These are phyloP conservation scores for Chaetorhynchus papuensis DNA, from an alignment of 2,113 vertebrate species.

Conservation along the genomic window DNA sequence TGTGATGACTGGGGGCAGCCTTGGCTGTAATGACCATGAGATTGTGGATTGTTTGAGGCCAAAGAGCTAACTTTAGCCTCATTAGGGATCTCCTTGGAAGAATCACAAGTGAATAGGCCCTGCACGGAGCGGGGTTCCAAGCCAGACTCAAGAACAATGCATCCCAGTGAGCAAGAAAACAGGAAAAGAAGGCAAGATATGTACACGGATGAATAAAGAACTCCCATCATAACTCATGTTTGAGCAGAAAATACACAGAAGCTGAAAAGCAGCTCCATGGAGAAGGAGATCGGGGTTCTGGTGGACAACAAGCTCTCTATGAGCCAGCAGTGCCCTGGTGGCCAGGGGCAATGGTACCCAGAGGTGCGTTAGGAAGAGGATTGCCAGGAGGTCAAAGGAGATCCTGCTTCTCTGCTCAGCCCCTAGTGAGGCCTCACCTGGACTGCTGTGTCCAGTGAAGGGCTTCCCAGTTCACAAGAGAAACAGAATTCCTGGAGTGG, in stretches of 20 bases:
- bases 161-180: neutral
- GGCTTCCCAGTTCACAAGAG: neutral
- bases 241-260: neutral
- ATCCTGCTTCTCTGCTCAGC: neutral
- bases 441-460: neutral
- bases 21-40: neutral
- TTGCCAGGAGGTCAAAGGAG: neutral
- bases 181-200: neutral
- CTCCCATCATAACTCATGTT: no score
- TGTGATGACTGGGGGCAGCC: accelerated
- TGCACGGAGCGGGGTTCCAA: accelerated
- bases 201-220: neutral
- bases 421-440: neutral
- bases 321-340: neutral
- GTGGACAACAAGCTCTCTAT: neutral
- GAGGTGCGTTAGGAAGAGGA: neutral
- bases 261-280: neutral
- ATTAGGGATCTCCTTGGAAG: neutral
- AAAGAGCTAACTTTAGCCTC: neutral
- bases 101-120: neutral
- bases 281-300: accelerated
- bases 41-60: neutral
- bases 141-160: neutral
- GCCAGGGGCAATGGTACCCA: accelerated
- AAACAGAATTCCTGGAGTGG: neutral